Base-by-base conservation (phyloP, 2,888 invertebrate genomes). In the Acleris emargana region DNA sequence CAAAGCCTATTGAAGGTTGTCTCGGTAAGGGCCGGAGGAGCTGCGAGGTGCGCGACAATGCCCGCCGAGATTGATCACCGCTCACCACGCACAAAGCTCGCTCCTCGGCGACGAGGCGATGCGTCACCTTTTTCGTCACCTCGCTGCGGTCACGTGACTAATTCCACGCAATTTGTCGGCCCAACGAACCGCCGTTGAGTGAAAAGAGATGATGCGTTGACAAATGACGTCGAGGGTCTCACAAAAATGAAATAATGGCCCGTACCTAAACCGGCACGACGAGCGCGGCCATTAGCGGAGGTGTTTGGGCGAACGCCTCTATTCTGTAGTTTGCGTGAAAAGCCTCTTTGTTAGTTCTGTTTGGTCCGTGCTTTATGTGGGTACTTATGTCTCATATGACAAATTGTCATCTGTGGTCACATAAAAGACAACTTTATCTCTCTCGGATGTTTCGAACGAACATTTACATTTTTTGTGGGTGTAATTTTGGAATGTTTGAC, bases 41-140 rank as follows among this genome's bases (percentile, higher is more conserved):
- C 76, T 76, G 72, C 77, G 85, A 85, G 84, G 88, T 82, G 73
- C 74, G 72, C 79, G 80, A 90, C 88, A 89, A 91, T 85, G 78
- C 79, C 73, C 76, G n/a, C 76, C 68, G 85, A 91, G 90, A 89
- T 89, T 88, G 86, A 90, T 89, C 81, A 83, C 88, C 83, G 71
- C 77, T 77, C n/a, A 83, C 83, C 43, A 80, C 75, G 76, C 81
- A 84, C 81, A 81, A 83, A 81, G 78, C 76, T 77, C 75, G 76
- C 76, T 72, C 76, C 75, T 70, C 79, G 76, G 77, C 74, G 75
- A 71, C 76, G 79, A 82, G 81, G 80, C 82, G 84, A 86, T 84
- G 77, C 84, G 87, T 92, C 91, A 91, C 90, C 91, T 91, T 91
- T 89, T 90, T 91, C 91, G 91, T 91, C 91, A 91, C 90, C 91